phyloP scores from a whole-genome alignment of 2,113 vertebrate genomes.

The Potamarius usumacintae region DNA sequence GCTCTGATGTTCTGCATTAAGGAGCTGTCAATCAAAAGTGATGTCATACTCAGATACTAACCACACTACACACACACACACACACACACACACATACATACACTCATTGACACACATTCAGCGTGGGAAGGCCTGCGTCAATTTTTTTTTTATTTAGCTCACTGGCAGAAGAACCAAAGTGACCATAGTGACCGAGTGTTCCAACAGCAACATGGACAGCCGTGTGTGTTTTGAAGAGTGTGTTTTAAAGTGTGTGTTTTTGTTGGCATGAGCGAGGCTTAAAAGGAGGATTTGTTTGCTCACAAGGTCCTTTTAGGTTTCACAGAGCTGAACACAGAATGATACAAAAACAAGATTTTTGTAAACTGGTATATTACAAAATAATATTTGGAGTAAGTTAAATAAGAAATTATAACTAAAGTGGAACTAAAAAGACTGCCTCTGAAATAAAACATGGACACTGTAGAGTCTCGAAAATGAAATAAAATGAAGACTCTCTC shows the following conservation, averaged over 20 bases:
- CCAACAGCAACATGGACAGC: conserved; percentile 25
- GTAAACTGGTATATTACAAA: conserved; percentile 2
- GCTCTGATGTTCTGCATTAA: conserved; percentile 42
- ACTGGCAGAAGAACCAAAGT: conserved; percentile 32
- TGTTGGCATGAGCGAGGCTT: neutral
- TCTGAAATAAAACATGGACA: neutral
- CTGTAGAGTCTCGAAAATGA: neutral
- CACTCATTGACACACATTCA: conserved; percentile 15
- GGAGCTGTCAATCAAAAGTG: conserved; percentile 35
- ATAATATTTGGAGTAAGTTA: neutral
- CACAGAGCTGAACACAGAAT: conserved; percentile 16
- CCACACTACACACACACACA: conserved; percentile 34
- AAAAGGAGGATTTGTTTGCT: conserved; percentile 35
- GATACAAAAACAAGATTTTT: conserved; percentile 6
- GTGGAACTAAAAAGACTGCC: neutral
- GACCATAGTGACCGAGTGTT: conserved; percentile 19
- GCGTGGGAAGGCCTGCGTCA: conserved; percentile 33
- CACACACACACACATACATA: conserved; percentile 24
- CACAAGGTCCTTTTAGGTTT: conserved; percentile 3
- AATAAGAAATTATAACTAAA: neutral
- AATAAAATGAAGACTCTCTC: neutral
- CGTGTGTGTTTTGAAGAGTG: conserved; percentile 20
- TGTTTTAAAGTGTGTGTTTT: conserved; percentile 30
- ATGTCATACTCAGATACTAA: conserved; percentile 35
- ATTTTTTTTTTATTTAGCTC: conserved; percentile 28